Base-by-base conservation (phyloP, 2,113 vertebrate genomes). In the Spilogale gracilis region DNA sequence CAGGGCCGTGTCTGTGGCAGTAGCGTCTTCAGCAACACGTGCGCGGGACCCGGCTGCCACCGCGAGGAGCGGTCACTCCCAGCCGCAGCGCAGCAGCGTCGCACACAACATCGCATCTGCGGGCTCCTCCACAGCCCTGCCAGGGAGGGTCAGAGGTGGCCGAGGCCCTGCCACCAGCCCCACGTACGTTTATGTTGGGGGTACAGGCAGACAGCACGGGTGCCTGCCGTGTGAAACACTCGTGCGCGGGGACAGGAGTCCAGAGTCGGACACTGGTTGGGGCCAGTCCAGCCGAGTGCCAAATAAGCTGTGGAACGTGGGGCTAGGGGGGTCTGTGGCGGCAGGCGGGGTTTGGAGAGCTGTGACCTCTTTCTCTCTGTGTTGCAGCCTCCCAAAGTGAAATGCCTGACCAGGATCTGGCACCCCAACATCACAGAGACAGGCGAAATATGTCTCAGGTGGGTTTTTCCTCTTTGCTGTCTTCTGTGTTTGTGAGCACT, bases 351-450 rank as follows among this genome's bases (percentile, higher is more conserved):
- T 76, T 14, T 0, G 0, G 32, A 58, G 27, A 38, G n/a, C 89
- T 69, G 6, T 80, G 61, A 32, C 3, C 60, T 83, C 94, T 91
- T 50, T 74, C 43, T 78, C 23, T 96, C 96, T 97, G 16, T 98
- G 4, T 88, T 98, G 38, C 98, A 99, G 99, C 99, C 99, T 99
- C 99, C 99, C 85, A 99, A 99, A 98, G 99, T 99, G 93, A 99
- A 99, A 98, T 99, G 99, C 98, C 98, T 99, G 98, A 99, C 99
- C 89, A 99, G 99, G 99, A 99, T 99, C 99, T 99, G 99, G 99
- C 99, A 99, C 98, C 99, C 99, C 0, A 99, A 99, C 98, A 99
- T 99, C 97, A 99, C 99, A 9, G 99, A 99, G 98, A 99, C 99
- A 0, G 99, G 99, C 60, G 99, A 99, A 95, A 99, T 99, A 98